Base-by-base conservation (phyloP, 2,888 invertebrate genomes). In the Diaperis boleti region DNA sequence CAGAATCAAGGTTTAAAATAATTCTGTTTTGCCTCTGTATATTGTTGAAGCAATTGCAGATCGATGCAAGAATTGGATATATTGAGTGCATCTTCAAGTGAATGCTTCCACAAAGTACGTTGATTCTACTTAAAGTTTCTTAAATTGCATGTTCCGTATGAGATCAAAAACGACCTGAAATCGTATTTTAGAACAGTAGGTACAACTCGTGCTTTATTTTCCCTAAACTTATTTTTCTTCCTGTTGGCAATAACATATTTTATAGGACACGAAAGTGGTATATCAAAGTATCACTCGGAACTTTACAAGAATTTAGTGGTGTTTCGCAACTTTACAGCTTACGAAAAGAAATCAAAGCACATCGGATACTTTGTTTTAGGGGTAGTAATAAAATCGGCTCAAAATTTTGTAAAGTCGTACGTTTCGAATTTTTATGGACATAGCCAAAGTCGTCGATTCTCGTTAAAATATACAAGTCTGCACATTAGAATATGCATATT, bases 61-160 rank as follows among this genome's bases (percentile, higher is more conserved):
- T 33, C 33, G 11, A 33, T 33, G 13, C n/a, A 22, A 11, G 13
- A 33, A 33, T 33, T 33, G 33, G 13, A 33, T 33, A 33, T 13
- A 33, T 33, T 13, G 13, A 33, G 33, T 33, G 33, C 11, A 33
- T 11, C 10, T 11, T 33, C 11, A 10, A 33, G 33, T 33, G 33
- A 33, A 5, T 33, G 33, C 33, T 11, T 33, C 33, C 13, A 33
- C 33, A 33, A 33, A 33, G 33, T 33, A 33, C 33, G n/a, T 33
- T 33, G 33, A 11, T n/a, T 13, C 33, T 33, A 11, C 5, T 10
- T 33, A 33, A 33, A 33, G 10, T 33, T n/a, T 33, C 33, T 33
- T 13, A 11, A 33, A 33, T 33, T 33, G 33, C 33, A n/a, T 13
- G 33, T 13, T 33, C 13, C 13, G 33, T 33, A 33, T 33, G 33